Evolutionary conservation across 2,797 vertebrate species (phyloP).

Genomic region (Pantherophis vulpinus): DNA sequence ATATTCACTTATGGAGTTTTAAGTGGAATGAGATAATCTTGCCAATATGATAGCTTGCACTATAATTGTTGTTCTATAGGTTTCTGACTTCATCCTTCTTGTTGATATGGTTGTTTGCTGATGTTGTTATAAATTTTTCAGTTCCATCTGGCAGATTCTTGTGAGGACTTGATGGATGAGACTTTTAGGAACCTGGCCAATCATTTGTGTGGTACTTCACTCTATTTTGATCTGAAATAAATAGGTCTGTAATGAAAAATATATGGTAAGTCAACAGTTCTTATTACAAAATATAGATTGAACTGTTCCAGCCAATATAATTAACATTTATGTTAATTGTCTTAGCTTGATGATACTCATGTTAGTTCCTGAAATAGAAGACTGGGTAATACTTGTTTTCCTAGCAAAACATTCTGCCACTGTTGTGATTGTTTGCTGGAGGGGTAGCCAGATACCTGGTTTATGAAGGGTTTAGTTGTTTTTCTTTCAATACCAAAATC

Average conservation of each 20-base stretch:
- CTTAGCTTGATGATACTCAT: neutral
- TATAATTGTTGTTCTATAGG: conserved; percentile 13
- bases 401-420: conserved; percentile 34
- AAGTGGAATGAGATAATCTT: neutral
- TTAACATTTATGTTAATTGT: conserved; percentile 16
- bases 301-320: conserved; percentile 21
- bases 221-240: conserved; percentile 51
- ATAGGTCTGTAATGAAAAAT: conserved; percentile 36
- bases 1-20: neutral
- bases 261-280: conserved; percentile 27
- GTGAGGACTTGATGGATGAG: conserved; percentile 37
- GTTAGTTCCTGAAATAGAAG: conserved; percentile 22
- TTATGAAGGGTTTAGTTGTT: neutral
- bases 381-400: conserved; percentile 18
- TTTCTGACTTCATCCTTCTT: conserved; percentile 27
- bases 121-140: conserved; percentile 43
- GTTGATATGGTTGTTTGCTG: conserved; percentile 38
- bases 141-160: conserved; percentile 42
- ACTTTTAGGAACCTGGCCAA: conserved; percentile 48
- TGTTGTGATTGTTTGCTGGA: conserved; percentile 24
- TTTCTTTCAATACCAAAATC: neutral
- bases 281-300: conserved; percentile 7
- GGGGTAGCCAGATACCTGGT: neutral
- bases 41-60: neutral
- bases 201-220: conserved; percentile 25